phyloP scores from a whole-genome alignment of 2,797 vertebrate species.

The Brotula barbata region DNA sequence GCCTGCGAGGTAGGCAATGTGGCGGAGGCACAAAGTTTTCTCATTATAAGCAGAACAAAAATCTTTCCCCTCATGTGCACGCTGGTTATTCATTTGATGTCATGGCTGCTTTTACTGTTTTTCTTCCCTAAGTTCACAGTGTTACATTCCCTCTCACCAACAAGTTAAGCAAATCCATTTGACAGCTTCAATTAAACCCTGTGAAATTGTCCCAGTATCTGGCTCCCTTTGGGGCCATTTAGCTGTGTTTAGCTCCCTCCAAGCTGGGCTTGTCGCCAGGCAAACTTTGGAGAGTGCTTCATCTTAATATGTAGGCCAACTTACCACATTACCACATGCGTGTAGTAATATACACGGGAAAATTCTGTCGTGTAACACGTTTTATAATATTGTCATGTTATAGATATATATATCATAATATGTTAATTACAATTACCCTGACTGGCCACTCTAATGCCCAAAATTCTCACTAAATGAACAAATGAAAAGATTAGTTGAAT shows the following conservation, averaged over 20 bases:
- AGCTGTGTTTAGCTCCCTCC: constrained; percentile 61
- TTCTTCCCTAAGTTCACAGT: constrained; percentile 5
- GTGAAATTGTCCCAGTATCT: constrained; percentile 60
- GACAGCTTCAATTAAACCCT: constrained; percentile 60
- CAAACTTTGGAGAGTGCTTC: constrained; percentile 57
- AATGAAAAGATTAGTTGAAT: too few species aligned
- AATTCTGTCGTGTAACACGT: too few species aligned
- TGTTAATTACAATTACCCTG: too few species aligned
- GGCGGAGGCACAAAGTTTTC: constrained; percentile 29
- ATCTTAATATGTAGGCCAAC: constrained; percentile 55
- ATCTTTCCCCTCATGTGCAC: constrained; percentile 17
- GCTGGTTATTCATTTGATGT: constrained; percentile 8
- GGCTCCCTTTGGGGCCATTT: constrained; percentile 62
- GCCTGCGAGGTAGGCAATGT: constrained; percentile 3
- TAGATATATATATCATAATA: too few species aligned
- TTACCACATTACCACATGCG: too few species aligned
- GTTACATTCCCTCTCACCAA: constrained; percentile 43
- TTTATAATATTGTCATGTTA: too few species aligned
- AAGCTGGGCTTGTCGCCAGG: constrained; percentile 57
- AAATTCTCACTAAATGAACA: too few species aligned
- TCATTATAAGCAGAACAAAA: constrained; percentile 37
- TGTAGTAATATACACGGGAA: too few species aligned
- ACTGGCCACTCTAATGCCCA: too few species aligned
- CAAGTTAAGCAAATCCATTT: constrained; percentile 44
- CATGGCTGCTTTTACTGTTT: constrained; percentile 15